A percentile compares a stretch with the other conserved stretches of the same genome.
Evolutionary conservation across 2,888 invertebrate species (phyloP).

Genomic region (Omphaloscelis lunosa): DNA sequence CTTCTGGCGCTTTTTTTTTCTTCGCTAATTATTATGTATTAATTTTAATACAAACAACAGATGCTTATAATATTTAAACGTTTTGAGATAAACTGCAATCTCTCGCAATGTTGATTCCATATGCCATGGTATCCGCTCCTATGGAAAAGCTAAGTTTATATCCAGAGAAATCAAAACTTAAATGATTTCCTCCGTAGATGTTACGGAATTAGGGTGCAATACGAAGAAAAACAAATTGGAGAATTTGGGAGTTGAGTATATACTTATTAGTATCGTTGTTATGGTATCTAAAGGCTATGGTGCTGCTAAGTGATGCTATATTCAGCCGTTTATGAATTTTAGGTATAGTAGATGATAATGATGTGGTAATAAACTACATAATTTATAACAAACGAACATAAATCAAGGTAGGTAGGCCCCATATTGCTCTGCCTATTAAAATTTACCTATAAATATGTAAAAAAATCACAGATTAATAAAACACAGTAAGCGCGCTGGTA

Average conservation of each 20-base stretch:
- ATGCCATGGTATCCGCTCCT: neutral
- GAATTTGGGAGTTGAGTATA: too few species aligned
- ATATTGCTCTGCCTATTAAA: conserved; percentile 35
- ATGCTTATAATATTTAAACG: neutral
- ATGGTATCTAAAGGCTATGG: neutral
- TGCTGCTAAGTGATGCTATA: conserved; percentile 24
- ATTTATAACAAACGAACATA: conserved; percentile 1
- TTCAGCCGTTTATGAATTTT: neutral
- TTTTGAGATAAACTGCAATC: neutral
- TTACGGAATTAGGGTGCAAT: neutral
- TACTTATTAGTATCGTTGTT: neutral
- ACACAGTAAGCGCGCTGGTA: conserved; percentile 46
- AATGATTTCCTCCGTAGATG: neutral
- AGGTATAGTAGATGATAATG: neutral
- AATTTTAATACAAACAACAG: neutral
- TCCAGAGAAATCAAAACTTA: neutral
- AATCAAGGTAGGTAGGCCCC: conserved; percentile 9
- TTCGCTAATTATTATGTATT: neutral
- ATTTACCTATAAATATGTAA: conserved; percentile 34
- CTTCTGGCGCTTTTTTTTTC: neutral
- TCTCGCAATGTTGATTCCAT: neutral
- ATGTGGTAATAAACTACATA: neutral
- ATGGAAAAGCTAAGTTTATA: conserved; percentile 4
- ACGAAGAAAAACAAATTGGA: neutral
- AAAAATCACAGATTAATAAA: conserved; percentile 60